phyloP scores from a whole-genome alignment of 1,140 invertebrate species.

The Macrostomum lignano region DNA sequence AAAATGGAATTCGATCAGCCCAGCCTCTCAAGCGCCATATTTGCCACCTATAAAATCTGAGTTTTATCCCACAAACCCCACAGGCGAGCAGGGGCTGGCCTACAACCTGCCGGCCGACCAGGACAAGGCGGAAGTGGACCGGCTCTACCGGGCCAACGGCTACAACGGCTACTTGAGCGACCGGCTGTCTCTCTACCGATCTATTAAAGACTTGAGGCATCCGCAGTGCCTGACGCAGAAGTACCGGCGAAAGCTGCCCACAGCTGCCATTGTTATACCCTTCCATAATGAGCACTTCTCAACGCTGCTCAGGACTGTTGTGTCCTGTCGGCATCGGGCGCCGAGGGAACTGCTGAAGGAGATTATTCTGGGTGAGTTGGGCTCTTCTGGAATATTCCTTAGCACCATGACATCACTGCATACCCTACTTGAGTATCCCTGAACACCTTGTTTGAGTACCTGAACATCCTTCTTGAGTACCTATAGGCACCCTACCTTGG shows the following conservation, averaged over 20 bases:
- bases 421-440: too few species aligned
- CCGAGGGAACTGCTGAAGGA: conserved; percentile 47
- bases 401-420: too few species aligned
- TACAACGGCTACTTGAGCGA: conserved; percentile 51
- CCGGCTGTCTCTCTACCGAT: conserved; percentile 42
- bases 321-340: conserved; percentile 55
- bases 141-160: conserved; percentile 24
- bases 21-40: too few species aligned
- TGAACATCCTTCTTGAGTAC: too few species aligned
- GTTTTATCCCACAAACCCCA: too few species aligned
- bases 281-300: conserved; percentile 80
- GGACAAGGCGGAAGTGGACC: conserved; percentile 31
- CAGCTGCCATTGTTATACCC: conserved; percentile 58
- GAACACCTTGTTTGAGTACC: too few species aligned
- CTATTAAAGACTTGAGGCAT: conserved; percentile 45
- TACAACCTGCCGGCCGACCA: too few species aligned
- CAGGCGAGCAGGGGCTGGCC: too few species aligned
- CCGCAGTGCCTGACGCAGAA: conserved; percentile 13
- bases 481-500: too few species aligned
- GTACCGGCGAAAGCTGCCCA: conserved; percentile 33
- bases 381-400: too few species aligned
- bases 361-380: conserved; percentile 63
- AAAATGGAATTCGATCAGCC: too few species aligned
- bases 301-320: conserved; percentile 56
- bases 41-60: too few species aligned